Conservation (phyloP, 2,888 invertebrate genomes). For the Pediacus dermestoides region DNA sequence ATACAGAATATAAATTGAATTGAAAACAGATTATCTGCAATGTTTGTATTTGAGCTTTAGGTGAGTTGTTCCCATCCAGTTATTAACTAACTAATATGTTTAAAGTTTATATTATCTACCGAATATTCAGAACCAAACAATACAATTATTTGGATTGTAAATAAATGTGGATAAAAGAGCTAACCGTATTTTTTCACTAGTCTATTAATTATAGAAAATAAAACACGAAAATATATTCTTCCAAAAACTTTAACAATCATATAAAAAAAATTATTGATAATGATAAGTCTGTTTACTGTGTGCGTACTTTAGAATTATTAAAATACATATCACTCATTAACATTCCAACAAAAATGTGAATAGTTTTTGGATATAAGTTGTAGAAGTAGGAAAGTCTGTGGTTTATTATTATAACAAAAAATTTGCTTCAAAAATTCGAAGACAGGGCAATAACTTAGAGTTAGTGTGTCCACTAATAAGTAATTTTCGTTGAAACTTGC, state of each 20-base stretch:
- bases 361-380: not conserved
- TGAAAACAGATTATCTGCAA: too few relatives aligned
- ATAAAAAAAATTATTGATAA: too few relatives aligned
- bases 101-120: too few relatives aligned
- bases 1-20: too few relatives aligned
- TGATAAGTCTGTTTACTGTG: conserved; percentile 14
- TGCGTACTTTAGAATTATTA: conserved; percentile 18
- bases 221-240: conserved; percentile 20
- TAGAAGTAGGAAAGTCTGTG: not conserved
- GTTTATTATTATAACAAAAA: conserved; percentile 12
- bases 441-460: conserved; percentile 32
- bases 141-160: too few relatives aligned
- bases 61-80: too few relatives aligned
- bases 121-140: too few relatives aligned
- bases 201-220: conserved; percentile 10
- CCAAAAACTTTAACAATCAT: conserved; percentile 20
- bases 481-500: too few relatives aligned
- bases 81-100: too few relatives aligned
- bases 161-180: conserved; percentile 7
- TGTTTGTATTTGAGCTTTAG: too few relatives aligned
- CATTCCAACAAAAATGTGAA: conserved; percentile 20
- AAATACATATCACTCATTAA: conserved; percentile 26
- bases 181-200: conserved; percentile 23
- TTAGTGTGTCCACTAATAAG: too few relatives aligned
- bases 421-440: conserved; percentile 27